Base-by-base conservation (phyloP, 2,113 vertebrate genomes). In the Gasterosteus nipponicus region DNA sequence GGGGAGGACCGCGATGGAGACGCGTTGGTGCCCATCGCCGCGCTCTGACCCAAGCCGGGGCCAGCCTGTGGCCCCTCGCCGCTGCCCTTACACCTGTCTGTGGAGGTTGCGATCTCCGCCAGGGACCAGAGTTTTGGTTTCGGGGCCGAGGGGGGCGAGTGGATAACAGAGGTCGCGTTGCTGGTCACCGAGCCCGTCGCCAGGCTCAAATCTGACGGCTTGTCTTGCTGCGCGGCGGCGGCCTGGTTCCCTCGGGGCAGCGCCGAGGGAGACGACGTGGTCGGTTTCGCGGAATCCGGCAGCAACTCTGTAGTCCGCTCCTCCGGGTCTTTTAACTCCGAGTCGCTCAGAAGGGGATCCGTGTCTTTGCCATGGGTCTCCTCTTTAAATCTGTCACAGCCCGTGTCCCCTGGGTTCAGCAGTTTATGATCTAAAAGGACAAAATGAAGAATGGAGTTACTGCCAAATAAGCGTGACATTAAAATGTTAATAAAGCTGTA, bases 71-170 rank as follows among this genome's bases (percentile, higher is more conserved):
- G 76, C 57, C 71, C 86, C 8, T 92, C 94, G 68, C 87, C 71
- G 86, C 93, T 93, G 86, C 97, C 94, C 86, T 96, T 98, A 93
- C 94, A 94, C 93, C 96, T 97, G 96, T 98, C 97, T 92, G 95
- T 96, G 22, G 97, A 97, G 78, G 97, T 98, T 88, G 97, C 96
- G 88, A 98, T 98, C 93, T 98, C 97, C 15, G 97, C 97, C 57
- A 98, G 91, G 19, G 97, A 98, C 97, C 97, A 98, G 31, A 98
- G 95, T 95, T 98, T 98, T 85, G 97, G 97, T 89, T 98, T 98
- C 74, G 96, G 92, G 56, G 94, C 94, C 7, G 95, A 96, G 41
- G 96, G 94, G 39, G 96, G 95, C 16, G 96, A 96, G 84, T 98
- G 97, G 83, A 98, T 98, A 69, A 98, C 97, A 58, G 97, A 98